These are phyloP conservation scores for Bujurquina vittata DNA, from an alignment of 2,113 vertebrate genomes.

Conservation along the genomic window DNA sequence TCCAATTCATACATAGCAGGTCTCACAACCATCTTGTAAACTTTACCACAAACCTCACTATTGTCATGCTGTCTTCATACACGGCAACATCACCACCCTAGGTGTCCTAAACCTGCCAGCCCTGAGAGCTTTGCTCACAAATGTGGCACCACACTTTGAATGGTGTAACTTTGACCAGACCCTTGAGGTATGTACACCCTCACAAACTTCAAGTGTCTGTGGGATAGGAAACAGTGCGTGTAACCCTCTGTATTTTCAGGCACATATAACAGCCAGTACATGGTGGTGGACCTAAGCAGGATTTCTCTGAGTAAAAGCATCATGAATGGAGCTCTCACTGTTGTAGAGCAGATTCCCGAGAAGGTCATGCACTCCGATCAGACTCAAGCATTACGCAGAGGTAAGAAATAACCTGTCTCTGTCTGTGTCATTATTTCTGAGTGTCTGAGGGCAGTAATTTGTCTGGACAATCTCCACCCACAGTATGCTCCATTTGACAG, in stretches of 20 bases:
- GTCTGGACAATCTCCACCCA: background rate
- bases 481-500: conserved; percentile 65
- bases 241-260: conserved; percentile 68
- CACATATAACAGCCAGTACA: conserved; percentile 94
- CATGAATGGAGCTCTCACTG: conserved; percentile 80
- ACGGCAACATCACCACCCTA: no score
- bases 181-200: no score
- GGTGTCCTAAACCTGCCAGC: no score
- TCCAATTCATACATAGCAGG: no score
- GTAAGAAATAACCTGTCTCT: conserved; percentile 62
- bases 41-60: no score
- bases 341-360: conserved; percentile 91
- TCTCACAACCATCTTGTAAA: no score
- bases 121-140: no score
- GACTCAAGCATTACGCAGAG: conserved; percentile 85
- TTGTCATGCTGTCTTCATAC: no score
- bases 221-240: background rate
- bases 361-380: conserved; percentile 87
- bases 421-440: background rate
- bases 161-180: no score
- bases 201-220: background rate
- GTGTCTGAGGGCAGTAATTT: background rate
- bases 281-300: conserved; percentile 89
- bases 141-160: no score
- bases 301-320: conserved; percentile 80